A percentile compares a stretch with the other conserved stretches of the same genome.
phyloP scores from a whole-genome alignment of 92 coral and sea anemone genomes.

The Actinernus sp. region DNA sequence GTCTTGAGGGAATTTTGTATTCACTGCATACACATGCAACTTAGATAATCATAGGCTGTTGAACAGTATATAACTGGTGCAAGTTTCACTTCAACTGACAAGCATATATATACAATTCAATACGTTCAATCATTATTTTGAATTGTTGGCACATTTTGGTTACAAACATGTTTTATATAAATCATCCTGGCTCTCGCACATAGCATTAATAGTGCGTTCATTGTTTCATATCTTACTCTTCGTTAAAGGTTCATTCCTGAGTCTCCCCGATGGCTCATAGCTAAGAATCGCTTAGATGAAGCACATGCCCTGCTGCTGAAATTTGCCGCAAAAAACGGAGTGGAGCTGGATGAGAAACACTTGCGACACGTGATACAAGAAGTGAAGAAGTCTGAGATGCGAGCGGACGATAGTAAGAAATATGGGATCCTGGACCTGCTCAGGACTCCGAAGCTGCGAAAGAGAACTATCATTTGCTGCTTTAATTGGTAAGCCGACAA shows the following conservation, averaged over 20 bases:
- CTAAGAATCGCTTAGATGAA: constrained; percentile 76
- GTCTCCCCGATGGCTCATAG: constrained; percentile 85
- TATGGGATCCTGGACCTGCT: constrained; percentile 71
- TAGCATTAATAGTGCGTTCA: no score
- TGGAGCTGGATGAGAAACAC: constrained; percentile 47
- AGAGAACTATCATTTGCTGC: constrained; percentile 78
- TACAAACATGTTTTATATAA: no score
- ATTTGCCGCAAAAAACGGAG: constrained; percentile 59
- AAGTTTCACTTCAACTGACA: no score
- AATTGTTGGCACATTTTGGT: no score
- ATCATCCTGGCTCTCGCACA: no score
- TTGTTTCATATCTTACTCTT: no score
- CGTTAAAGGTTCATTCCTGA: constrained; percentile 82
- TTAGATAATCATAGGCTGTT: no score
- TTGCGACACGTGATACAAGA: constrained; percentile 69
- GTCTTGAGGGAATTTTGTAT: no score
- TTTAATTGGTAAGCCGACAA: constrained; percentile 82
- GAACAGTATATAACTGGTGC: no score
- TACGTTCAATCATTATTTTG: no score
- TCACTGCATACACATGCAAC: no score
- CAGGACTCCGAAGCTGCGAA: constrained; percentile 75
- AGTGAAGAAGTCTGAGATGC: constrained; percentile 64
- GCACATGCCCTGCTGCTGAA: constrained; percentile 67
- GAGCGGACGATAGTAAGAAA: constrained; percentile 25
- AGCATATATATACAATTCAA: no score